Evolutionary conservation across 37 sponge, comb jelly and placozoan genomes (phyloP), one percentile per base, ranked within the genome.

Genomic region (Hormiphora californensis): DNA sequence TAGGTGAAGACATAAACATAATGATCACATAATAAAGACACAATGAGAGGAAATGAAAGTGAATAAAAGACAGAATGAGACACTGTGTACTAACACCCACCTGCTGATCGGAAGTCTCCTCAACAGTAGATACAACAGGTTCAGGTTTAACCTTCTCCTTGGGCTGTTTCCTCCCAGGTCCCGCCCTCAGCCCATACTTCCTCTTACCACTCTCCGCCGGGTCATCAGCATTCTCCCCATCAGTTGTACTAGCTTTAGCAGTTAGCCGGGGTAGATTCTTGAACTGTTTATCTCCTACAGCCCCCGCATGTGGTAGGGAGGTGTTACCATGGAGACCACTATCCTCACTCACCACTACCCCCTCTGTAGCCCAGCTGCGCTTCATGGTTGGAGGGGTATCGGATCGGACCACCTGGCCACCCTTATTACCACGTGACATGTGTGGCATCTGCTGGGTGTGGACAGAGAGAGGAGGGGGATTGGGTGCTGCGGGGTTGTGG

Each of bases 381-480:
- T 57, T 57, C 61, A 57, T 57, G 7, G 61, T 28, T 23, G 61
- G 61, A 12, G 61, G 61, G 27, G 61, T 12, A 21, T 5, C 23
- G 30, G n/a, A 30, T 30, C 61, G 30, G 17, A 57, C 61, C n/a
- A 28, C 61, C 7, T 30, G 4, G n/a, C 61, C 61, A 23, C 25
- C 59, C 23, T 12, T 30, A 23, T 57, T 30, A 4, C 59, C 59
- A 23, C 59, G 11, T 7, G 38, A 7, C 15, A 73, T 73, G 15
- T 39, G 41, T 7, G 81, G 81, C 81, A 73, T 73, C 0, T 39
- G 46, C 0, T 43, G 81, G 23, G 81, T 15, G 81, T 73, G 81
- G 41, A 46, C 40, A 28, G 25, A 73, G 41, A 73, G 81, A 12
- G 81, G 81, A 36, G 81, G 81, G n/a, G 81, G 81, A 46, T 73